Conservation (phyloP, 2,888 invertebrate species). For the Lasius platythorax region DNA sequence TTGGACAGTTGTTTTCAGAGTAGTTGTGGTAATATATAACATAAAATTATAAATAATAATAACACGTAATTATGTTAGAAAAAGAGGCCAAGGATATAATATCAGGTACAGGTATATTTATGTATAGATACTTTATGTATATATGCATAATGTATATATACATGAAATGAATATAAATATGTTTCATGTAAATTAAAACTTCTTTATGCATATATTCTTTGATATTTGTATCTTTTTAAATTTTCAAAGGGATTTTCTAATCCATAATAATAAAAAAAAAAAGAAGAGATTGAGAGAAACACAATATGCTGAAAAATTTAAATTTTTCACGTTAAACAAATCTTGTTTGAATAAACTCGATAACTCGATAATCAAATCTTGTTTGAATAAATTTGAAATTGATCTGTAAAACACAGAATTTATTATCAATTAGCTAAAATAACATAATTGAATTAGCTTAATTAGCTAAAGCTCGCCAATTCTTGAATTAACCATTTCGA, state of each 20-base stretch:
- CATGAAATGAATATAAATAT: constrained; percentile 3
- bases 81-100: not conserved
- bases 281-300: not conserved
- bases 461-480: not conserved
- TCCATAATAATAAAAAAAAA: not conserved
- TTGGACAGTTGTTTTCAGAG: not conserved
- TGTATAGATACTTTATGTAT: no score
- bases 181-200: not conserved
- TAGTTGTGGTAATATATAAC: not conserved
- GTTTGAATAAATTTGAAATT: not conserved
- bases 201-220: not conserved
- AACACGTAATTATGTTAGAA: not conserved
- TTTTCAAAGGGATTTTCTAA: not conserved
- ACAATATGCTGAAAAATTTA: not conserved
- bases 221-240: not conserved
- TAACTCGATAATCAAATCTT: constrained; percentile 7
- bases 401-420: not conserved
- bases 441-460: not conserved
- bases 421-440: not conserved
- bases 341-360: not conserved
- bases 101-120: no score
- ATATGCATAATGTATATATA: not conserved
- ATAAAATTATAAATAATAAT: constrained; percentile 12
- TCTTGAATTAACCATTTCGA: not conserved
- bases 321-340: not conserved